phyloP scores from a whole-genome alignment of 1,140 invertebrate genomes.

The Colletes latitarsis region DNA sequence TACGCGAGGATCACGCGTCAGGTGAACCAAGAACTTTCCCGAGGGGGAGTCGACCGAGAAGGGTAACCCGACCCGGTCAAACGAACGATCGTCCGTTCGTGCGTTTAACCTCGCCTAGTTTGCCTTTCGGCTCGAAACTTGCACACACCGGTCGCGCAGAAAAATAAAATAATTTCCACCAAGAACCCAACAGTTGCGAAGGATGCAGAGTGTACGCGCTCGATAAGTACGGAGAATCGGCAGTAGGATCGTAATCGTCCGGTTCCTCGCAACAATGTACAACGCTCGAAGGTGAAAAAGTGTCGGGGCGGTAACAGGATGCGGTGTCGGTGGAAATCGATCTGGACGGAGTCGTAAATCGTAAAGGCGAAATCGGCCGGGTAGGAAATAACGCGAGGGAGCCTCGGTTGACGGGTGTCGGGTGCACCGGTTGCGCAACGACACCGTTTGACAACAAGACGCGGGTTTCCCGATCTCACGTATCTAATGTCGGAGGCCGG shows the following conservation, averaged over 20 bases:
- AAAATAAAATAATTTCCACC: too few relatives aligned
- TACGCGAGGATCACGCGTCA: constrained; percentile 47
- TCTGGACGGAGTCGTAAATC: constrained; percentile 22
- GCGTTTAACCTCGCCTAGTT: background rate
- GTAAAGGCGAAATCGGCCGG: constrained; percentile 50
- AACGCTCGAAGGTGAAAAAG: constrained; percentile 19
- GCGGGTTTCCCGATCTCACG: constrained; percentile 53
- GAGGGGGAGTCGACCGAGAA: background rate
- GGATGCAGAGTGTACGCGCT: too few relatives aligned
- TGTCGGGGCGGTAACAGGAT: constrained; percentile 28
- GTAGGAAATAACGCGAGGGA: constrained; percentile 50
- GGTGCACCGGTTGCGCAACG: constrained; percentile 62
- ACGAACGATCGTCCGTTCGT: background rate
- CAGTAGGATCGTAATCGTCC: too few relatives aligned
- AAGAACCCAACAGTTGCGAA: too few relatives aligned
- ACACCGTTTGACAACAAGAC: constrained; percentile 55
- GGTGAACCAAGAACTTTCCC: constrained; percentile 50
- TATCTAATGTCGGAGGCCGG: constrained; percentile 63
- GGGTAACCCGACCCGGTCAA: background rate
- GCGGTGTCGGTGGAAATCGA: constrained; percentile 40
- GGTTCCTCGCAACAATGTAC: background rate
- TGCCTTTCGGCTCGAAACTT: too few relatives aligned
- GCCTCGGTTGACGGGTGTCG: constrained; percentile 41
- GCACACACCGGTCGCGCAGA: too few relatives aligned
- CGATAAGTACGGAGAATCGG: too few relatives aligned